Evolutionary conservation across 2,888 invertebrate species (phyloP), one percentile per base, ranked within the genome.

Genomic region (Erebia palarica): DNA sequence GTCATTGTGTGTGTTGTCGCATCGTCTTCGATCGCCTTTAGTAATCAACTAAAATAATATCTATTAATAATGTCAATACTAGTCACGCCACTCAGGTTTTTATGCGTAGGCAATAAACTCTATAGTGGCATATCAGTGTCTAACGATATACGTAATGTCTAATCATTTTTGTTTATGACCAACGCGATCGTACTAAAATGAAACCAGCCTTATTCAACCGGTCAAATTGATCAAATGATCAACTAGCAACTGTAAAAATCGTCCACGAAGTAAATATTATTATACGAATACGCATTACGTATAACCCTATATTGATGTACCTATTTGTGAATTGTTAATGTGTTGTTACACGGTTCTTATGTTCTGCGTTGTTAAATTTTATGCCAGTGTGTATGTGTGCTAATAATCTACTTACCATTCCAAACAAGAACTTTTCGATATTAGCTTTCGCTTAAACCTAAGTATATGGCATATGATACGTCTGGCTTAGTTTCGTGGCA

Each of bases 61-160:
- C 65, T 72, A 73, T 74, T 73, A 72, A 71, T 69, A 72, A 73
- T 71, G 71, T 75, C 55, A 73, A 61, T 68, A 69, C 65, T 63
- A 55, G 72, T 70, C 71, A 72, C 66, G 69, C 67, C 60, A 72
- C 65, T 71, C 66, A 55, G 58, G 64, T 75, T 72, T 70, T 75
- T 76, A 74, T 61, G 36, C 55, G 60, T 61, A 42, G 16, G 75
- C 67, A 68, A 74, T 72, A 73, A 74, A 72, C 65, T 21, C 60
- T 59, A 72, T 61, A 64, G 64, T 70, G 21, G 74, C 67, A 42
- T 68, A 61, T 68, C 68, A 60, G 47, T 73, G 63, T 64, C 59
- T 51, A 49, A 57, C 49, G 68, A 53, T 72, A 65, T 59, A 55
- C 18, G 27, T 21, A 58, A 27, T 13, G 57, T 57, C 57, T 58